Evolutionary conservation across 2,113 vertebrate species (phyloP), one percentile per base, ranked within the genome.

Genomic region (Poeciliopsis occidentalis): DNA sequence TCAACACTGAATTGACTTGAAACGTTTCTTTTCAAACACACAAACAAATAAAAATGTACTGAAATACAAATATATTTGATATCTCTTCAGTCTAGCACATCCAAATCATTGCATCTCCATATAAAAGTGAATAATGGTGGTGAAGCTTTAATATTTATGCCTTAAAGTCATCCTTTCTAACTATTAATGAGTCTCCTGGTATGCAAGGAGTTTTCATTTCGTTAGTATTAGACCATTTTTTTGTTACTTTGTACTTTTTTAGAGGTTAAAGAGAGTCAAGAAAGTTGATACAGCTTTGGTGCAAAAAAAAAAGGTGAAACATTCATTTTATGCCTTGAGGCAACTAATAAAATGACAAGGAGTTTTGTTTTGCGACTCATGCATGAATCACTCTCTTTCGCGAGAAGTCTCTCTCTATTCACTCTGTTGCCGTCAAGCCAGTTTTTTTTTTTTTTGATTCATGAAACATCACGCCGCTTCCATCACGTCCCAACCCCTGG

Each of bases 381-480:
- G 80, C 84, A 70, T 85, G 80, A 91, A 85, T 86, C 68, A 39
- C 71, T 60, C 63, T 80, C 47, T 64, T 81, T 69, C 67, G 67
- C 84, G 75, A 85, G 69, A 81, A 78, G 76, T 84, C 6, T 0
- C 61, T 0, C 61, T 79, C 71, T 83, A 67, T 88, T 89, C 88
- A 78, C 71, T 70, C 70, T 17, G 67, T 72, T 1, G 7, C 61
- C 70, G 62, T 73, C 67, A 12, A 47, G 73, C 8, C 68, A 41
- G 4, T 88, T 80, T 65, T 77, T 83, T 83, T 83, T 83, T 8
- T 88, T 80, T 37, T 78, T 83, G 78, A 87, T 85, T 91, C 78
- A 80, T 78, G 79, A 87, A 86, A 83, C 77, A 74, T 71, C 0
- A 29, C 26, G 1, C 67, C 34, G 24, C 24, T 67, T 54, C 27